phyloP scores from a whole-genome alignment of 2,888 invertebrate species.

The Drosophila borealis region DNA sequence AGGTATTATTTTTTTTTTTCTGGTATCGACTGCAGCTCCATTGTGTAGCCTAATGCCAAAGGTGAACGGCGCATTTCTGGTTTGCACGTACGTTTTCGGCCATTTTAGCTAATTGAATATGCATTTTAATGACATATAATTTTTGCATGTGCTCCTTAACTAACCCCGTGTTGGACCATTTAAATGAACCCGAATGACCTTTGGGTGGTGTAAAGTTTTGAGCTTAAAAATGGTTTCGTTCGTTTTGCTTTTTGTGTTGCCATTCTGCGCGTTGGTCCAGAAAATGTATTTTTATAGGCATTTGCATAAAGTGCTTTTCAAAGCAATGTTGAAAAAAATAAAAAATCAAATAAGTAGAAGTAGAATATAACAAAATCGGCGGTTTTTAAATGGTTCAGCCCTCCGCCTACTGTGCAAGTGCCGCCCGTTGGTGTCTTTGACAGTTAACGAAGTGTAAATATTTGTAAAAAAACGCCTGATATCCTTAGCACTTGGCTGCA shows the following conservation, averaged over 20 bases:
- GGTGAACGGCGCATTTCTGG: slow-evolving; percentile 23
- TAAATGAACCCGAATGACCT: slow-evolving; percentile 26
- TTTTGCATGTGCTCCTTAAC: slow-evolving; percentile 29
- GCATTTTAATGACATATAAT: slow-evolving; percentile 55
- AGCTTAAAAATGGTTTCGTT: slow-evolving; percentile 11
- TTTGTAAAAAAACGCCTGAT: slow-evolving; percentile 59
- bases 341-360: slow-evolving; percentile 27
- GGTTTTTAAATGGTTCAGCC: slow-evolving; percentile 47
- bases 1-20: no score
- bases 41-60: slow-evolving; percentile 8
- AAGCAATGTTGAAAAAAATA: slow-evolving; percentile 20
- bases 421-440: slow-evolving; percentile 59
- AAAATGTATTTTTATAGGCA: slow-evolving; percentile 65
- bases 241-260: slow-evolving; percentile 35
- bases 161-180: slow-evolving; percentile 12
- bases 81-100: slow-evolving; percentile 42
- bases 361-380: slow-evolving; percentile 27
- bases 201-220: slow-evolving; percentile 10
- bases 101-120: slow-evolving; percentile 64
- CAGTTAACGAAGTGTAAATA: slow-evolving; percentile 77
- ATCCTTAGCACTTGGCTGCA: slow-evolving; percentile 60
- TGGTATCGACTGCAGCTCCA: slow-evolving; percentile 9
- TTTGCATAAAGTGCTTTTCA: slow-evolving; percentile 69
- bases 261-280: slow-evolving; percentile 60
- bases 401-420: slow-evolving; percentile 21